Evolutionary conservation across 2,113 vertebrate genomes (phyloP).

Genomic region (Sapajus apella): DNA sequence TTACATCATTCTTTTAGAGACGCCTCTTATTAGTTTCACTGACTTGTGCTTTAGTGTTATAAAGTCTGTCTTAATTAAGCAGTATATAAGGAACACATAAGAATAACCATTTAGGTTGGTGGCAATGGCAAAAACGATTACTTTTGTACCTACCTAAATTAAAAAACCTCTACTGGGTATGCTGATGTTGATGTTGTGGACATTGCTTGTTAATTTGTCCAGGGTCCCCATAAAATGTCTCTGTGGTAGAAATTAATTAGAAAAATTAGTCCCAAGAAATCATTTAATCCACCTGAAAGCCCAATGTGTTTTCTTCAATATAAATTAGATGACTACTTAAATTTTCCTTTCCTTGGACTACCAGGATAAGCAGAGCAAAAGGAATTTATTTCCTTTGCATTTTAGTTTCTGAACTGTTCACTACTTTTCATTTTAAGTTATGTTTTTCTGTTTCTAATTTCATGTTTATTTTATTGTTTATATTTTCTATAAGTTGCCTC

Average conservation of each 20-base stretch:
- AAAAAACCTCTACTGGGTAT: not conserved
- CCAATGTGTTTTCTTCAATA: not conserved
- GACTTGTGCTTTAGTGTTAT: not conserved
- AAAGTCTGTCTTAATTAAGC: not conserved
- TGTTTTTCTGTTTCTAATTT: not conserved
- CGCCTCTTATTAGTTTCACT: not conserved
- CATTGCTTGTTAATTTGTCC: not conserved
- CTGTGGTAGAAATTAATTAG: not conserved
- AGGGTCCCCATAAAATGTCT: not conserved
- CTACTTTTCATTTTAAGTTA: not conserved
- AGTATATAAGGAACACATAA: not conserved
- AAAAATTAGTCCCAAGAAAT: not conserved
- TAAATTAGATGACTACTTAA: not conserved
- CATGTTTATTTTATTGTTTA: not conserved
- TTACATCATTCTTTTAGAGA: not conserved
- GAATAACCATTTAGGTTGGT: not conserved
- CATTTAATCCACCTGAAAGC: not conserved
- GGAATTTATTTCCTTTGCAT: not conserved
- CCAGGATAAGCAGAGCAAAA: not conserved
- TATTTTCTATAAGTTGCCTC: not conserved
- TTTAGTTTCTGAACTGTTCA: not conserved
- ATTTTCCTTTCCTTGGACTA: not conserved
- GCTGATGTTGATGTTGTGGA: not conserved
- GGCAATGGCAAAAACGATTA: not conserved
- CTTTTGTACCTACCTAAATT: not conserved